Evolutionary conservation across 2,888 invertebrate species (phyloP).

Genomic region (Ligdia adustata): DNA sequence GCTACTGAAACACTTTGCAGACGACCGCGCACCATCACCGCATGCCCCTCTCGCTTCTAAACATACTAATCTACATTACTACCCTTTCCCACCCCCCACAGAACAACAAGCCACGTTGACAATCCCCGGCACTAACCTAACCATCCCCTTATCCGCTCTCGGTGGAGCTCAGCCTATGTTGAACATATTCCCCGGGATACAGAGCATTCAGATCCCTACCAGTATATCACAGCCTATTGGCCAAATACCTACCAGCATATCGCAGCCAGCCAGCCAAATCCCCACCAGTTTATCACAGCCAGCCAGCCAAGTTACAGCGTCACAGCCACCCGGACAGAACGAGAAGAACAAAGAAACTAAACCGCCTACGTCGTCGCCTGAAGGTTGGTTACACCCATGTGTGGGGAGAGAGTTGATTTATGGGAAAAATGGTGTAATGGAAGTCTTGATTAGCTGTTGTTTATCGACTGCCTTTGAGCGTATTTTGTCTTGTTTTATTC

Average conservation of each 20-base stretch:
- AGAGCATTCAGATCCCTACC: constrained; percentile 54
- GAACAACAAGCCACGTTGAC: constrained; percentile 83
- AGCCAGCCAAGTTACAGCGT: constrained; percentile 10
- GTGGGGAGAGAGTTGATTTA: constrained; percentile 38
- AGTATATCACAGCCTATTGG: constrained; percentile 33
- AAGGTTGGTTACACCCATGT: constrained; percentile 66
- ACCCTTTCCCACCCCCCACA: constrained; percentile 51
- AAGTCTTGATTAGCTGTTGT: constrained; percentile 17
- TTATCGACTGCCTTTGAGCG: neutral
- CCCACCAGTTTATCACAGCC: constrained; percentile 4
- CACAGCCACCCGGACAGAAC: constrained; percentile 76
- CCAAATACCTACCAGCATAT: constrained; percentile 17
- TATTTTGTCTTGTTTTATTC: neutral
- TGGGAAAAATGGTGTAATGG: too few species aligned
- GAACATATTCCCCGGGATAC: constrained; percentile 72
- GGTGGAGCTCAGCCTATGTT: constrained; percentile 80
- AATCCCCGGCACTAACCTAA: constrained; percentile 86
- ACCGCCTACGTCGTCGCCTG: constrained; percentile 52
- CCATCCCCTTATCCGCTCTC: constrained; percentile 81
- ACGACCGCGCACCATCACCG: constrained; percentile 33
- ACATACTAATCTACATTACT: constrained; percentile 77
- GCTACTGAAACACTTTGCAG: neutral
- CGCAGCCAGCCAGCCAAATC: constrained; percentile 48
- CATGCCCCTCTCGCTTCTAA: constrained; percentile 59
- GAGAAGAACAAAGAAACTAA: constrained; percentile 85